phyloP scores from a whole-genome alignment of 2,888 invertebrate species.

The Griposia aprilina region DNA sequence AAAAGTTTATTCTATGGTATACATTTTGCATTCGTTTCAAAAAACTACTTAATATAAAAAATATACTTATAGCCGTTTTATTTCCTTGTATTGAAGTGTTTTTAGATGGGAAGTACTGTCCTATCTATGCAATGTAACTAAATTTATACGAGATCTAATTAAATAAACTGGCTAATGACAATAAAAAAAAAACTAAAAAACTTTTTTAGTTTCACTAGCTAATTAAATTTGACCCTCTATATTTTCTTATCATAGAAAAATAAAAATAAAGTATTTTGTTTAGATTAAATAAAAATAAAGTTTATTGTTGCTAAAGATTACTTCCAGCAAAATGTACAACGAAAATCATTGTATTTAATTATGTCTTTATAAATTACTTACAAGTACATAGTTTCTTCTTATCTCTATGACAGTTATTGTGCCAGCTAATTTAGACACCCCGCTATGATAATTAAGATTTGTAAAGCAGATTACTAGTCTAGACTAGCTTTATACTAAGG shows the following conservation, averaged over 20 bases:
- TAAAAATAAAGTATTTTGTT: neutral
- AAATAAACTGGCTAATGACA: neutral
- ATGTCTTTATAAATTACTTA: constrained; percentile 5
- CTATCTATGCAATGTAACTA: no score
- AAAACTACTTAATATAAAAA: no score
- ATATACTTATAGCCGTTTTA: no score
- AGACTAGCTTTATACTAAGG: constrained; percentile 1
- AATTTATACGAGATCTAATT: no score
- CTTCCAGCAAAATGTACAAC: neutral
- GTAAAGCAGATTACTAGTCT: constrained; percentile 20
- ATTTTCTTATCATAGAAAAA: neutral
- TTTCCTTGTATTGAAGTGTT: no score
- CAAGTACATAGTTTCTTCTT: neutral
- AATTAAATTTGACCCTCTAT: neutral
- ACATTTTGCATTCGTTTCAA: neutral
- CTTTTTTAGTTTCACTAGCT: neutral
- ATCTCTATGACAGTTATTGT: constrained; percentile 22
- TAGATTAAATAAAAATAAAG: neutral
- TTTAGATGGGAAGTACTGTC: no score
- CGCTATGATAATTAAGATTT: constrained; percentile 34
- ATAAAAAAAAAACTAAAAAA: neutral
- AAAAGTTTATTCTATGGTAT: neutral
- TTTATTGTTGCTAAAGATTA: neutral
- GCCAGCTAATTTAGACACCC: constrained; percentile 5
- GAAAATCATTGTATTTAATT: neutral